Evolutionary conservation across 2,113 vertebrate species (phyloP).

Genomic region (Toxotes jaculatrix): DNA sequence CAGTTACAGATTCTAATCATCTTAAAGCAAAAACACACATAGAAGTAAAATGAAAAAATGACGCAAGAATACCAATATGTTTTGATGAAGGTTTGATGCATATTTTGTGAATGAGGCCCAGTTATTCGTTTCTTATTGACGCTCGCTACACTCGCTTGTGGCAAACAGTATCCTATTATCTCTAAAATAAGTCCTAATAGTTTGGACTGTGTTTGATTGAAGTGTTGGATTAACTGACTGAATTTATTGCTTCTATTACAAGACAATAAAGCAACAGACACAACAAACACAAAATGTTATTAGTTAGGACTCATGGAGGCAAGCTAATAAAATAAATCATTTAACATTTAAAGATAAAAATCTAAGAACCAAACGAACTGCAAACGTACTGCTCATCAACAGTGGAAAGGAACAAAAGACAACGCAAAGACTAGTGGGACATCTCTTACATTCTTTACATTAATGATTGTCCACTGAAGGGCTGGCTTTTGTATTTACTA

Average conservation of each 20-base stretch:
- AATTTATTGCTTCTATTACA: neutral
- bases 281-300: constrained; percentile 1
- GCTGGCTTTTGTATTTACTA: neutral
- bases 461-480: constrained; percentile 21
- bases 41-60: no score
- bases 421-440: neutral
- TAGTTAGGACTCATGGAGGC: neutral
- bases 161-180: neutral
- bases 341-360: neutral
- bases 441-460: neutral
- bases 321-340: neutral
- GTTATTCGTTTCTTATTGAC: neutral
- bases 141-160: neutral
- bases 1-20: no score
- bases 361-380: neutral
- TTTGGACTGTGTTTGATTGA: neutral
- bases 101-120: constrained; percentile 10
- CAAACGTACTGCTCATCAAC: neutral
- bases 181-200: neutral
- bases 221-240: neutral
- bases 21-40: neutral
- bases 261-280: constrained; percentile 9
- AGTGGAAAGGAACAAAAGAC: neutral
- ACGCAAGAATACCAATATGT: no score
- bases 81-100: no score